Conservation (phyloP, 2,113 vertebrate genomes). For the Istiophorus platypterus region DNA sequence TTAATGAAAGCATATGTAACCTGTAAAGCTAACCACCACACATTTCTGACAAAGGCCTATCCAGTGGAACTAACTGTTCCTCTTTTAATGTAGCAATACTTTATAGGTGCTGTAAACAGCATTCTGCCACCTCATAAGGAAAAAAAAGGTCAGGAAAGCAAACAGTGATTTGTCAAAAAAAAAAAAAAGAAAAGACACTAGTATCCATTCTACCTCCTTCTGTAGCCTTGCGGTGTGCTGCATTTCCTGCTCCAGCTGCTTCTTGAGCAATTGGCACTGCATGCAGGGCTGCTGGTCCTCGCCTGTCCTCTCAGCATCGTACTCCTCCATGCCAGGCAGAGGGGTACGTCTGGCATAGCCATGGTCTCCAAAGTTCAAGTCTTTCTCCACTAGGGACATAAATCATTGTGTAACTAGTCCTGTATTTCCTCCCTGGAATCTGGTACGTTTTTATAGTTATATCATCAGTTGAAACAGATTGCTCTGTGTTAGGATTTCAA, state of each 20-base stretch:
- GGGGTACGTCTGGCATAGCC: constrained; percentile 84
- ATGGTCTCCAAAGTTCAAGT: constrained; percentile 84
- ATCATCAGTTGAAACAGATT: background rate
- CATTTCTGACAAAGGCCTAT: background rate
- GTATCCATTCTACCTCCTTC: constrained; percentile 75
- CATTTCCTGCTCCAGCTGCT: constrained; percentile 84
- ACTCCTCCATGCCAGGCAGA: constrained; percentile 74
- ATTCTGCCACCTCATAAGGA: too few relatives aligned
- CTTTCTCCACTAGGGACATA: constrained; percentile 77
- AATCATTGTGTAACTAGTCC: background rate
- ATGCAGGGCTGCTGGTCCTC: constrained; percentile 77
- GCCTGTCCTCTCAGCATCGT: constrained; percentile 59
- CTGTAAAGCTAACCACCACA: background rate
- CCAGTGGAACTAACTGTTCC: background rate
- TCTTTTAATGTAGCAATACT: background rate
- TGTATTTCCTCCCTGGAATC: background rate
- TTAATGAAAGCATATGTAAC: background rate
- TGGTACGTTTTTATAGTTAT: background rate
- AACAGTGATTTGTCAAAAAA: background rate
- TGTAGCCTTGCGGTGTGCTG: constrained; percentile 83
- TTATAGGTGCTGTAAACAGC: background rate
- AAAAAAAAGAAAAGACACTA: background rate
- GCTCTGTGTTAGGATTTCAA: background rate
- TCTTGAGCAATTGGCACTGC: constrained; percentile 83
- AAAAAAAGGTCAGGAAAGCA: background rate